Base-by-base conservation (phyloP, 2,888 invertebrate species). In the Gerris lacustris region DNA sequence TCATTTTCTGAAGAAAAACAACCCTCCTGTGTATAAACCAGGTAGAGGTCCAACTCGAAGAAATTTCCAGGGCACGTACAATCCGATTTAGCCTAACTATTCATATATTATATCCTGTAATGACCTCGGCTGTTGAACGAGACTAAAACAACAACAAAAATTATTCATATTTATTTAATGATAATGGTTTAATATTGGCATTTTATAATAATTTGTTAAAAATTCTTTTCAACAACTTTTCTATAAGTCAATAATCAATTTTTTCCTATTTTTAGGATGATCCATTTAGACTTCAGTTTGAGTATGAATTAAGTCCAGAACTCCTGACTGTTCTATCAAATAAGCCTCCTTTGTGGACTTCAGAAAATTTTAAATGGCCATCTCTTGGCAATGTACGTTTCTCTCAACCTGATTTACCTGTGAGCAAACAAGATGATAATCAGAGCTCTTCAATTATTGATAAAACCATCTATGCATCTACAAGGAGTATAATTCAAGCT, bases 231-330 rank as follows among this genome's bases (percentile, higher is more conserved):
- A 31, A 31, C 31, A 31, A 2, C 55, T 55, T 11, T 55, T 5
- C 15, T 15, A 55, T 55, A n/a, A n/a, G 55, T 55, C 15, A 2
- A 11, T 5, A 11, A 11, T 55, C 15, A 9, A 55, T 55, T 55
- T 15, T 11, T 55, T 55, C 2, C 15, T 79, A 79, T 66, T 75
- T 78, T 71, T 70, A 79, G 44, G 75, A 78, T 73, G 90, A 91
- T 80, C 87, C 89, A 1, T 92, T 91, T 79, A 82, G 82, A 0
- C 83, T 84, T 77, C 92, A 92, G 80, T 80, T 90, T 6, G 84
- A 84, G 72, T 82, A 86, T 80, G 89, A 91, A 75, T 80, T 92
- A 71, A 83, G 83, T 73, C 85, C 87, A 73, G 84, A 84, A 69
- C 79, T 91, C 72, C 81, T 89, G 44, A 83, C 87, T 69, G 82